A percentile compares a stretch with the other conserved stretches of the same genome.
Evolutionary conservation across 53 echinoderm and acorn worm genomes (phyloP).

Genomic region (Arbacia lixula): DNA sequence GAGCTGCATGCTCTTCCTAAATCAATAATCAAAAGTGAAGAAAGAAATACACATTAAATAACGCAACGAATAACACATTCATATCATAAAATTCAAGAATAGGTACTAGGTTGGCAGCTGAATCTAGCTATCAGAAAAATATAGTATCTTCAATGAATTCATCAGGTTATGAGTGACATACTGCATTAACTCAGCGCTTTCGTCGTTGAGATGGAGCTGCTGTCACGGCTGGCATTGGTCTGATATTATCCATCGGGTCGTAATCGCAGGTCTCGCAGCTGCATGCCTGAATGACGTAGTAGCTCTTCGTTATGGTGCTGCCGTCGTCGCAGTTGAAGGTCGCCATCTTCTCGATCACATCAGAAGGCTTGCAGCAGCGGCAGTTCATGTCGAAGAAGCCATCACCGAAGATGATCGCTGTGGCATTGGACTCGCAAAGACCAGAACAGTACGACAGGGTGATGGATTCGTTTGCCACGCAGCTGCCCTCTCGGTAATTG

Average conservation of each 20-base stretch:
- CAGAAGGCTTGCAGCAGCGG: constrained; percentile 59
- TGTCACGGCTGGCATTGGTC: neutral
- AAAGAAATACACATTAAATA: no score
- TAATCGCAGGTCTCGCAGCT: constrained; percentile 45
- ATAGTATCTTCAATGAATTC: no score
- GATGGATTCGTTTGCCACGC: constrained; percentile 32
- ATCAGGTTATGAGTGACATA: neutral
- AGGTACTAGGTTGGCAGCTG: neutral
- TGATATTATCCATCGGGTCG: neutral
- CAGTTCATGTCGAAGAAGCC: constrained; percentile 50
- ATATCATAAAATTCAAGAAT: neutral
- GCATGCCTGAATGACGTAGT: constrained; percentile 54
- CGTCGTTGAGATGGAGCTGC: neutral
- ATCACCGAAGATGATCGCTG: neutral
- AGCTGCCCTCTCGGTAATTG: neutral
- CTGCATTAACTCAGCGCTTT: neutral
- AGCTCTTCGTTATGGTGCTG: neutral
- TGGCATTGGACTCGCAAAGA: constrained; percentile 43
- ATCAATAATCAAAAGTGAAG: no score
- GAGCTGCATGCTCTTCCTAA: no score
- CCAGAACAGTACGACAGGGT: constrained; percentile 54
- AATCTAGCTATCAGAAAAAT: constrained; percentile 7
- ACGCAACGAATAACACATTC: no score
- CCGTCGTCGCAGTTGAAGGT: constrained; percentile 33
- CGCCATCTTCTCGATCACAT: neutral